Percentiles rank a stretch among this genome's conserved stretches.
Conservation (phyloP, 2,113 vertebrate species). For the Nanorana parkeri region DNA sequence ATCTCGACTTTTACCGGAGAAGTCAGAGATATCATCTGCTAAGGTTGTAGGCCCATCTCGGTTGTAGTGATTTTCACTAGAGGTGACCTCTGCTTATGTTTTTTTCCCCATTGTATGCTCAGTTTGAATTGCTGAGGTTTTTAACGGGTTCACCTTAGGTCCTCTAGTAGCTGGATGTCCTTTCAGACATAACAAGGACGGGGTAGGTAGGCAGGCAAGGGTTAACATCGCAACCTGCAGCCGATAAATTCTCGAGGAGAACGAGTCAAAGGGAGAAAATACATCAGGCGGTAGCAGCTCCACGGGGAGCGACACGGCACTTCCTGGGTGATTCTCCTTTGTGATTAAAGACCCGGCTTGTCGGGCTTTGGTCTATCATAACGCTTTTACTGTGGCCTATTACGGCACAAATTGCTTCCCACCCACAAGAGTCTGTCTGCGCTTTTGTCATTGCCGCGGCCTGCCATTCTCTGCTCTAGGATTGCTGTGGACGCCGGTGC, state of each 20-base stretch:
- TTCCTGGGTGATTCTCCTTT: constrained; percentile 54
- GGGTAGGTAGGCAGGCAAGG: background rate
- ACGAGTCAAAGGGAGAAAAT: background rate
- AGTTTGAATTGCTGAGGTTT: no score
- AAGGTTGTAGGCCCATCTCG: no score
- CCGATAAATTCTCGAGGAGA: background rate
- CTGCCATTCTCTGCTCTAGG: background rate
- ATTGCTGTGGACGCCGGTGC: no score
- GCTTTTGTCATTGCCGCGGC: constrained; percentile 8
- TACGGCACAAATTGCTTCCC: constrained; percentile 47
- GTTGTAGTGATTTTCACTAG: no score
- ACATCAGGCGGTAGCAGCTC: constrained; percentile 30
- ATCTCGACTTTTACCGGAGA: no score
- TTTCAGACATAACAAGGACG: no score
- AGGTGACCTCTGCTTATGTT: no score
- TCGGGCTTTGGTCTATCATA: constrained; percentile 41
- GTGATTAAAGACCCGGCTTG: constrained; percentile 48
- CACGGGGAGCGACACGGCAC: constrained; percentile 20
- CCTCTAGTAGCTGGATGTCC: no score
- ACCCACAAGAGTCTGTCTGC: constrained; percentile 23
- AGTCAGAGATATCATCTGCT: no score
- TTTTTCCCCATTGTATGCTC: no score
- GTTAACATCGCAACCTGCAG: constrained; percentile 16
- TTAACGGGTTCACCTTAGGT: no score
- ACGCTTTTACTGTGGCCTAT: constrained; percentile 41